phyloP scores from a whole-genome alignment of 53 echinoderm and acorn worm species.

The Apostichopus leukothele region DNA sequence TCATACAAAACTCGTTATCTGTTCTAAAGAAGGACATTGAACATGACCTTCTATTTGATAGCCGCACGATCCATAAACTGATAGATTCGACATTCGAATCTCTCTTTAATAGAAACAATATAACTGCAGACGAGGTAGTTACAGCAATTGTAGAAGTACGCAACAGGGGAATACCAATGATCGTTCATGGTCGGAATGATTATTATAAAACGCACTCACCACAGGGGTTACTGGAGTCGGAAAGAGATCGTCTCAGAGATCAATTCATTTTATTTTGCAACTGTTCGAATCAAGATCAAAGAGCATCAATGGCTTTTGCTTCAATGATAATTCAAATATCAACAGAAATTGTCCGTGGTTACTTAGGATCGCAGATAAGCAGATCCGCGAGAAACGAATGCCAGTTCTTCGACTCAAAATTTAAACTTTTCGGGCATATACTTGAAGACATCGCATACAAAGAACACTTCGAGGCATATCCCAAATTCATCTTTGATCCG shows the following conservation, averaged over 20 bases:
- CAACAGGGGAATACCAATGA: conserved; percentile 1
- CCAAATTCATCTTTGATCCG: conserved; percentile 18
- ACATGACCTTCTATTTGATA: no score
- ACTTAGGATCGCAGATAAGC: conserved; percentile 11
- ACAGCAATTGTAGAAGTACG: conserved; percentile 2
- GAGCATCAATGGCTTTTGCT: not conserved
- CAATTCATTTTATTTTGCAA: conserved; percentile 3
- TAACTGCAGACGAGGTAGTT: no score
- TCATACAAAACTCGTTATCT: not conserved
- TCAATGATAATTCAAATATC: not conserved
- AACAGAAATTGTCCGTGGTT: not conserved
- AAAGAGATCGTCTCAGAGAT: conserved; percentile 4
- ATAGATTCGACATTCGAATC: no score
- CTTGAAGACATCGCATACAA: conserved; percentile 39
- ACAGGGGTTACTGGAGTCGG: not conserved
- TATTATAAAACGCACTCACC: conserved; percentile 19
- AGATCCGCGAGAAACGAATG: not conserved
- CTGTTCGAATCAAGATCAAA: conserved; percentile 20
- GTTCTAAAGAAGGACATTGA: not conserved
- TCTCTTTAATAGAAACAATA: no score
- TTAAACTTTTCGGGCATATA: conserved; percentile 37
- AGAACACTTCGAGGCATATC: conserved; percentile 5
- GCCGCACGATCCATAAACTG: no score
- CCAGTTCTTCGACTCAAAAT: conserved; percentile 19
- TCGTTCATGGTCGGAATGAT: not conserved